Evolutionary conservation across 2,888 invertebrate genomes (phyloP).

Genomic region (Eristalis pertinax): DNA sequence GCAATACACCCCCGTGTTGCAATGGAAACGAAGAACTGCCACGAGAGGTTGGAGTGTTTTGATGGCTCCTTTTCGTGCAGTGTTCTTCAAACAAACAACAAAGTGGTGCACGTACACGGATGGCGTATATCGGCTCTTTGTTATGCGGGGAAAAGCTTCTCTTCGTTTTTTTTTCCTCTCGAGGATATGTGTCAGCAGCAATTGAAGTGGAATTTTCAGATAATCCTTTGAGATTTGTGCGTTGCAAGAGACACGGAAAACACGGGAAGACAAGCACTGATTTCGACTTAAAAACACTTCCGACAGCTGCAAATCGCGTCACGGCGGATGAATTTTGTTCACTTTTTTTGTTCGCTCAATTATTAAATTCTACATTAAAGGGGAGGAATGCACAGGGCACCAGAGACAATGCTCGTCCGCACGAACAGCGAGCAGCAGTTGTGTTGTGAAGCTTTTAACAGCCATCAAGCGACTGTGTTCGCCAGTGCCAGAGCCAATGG

Average conservation of each 20-base stretch:
- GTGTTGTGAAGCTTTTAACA: conserved; percentile 62
- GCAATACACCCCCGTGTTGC: conserved; percentile 26
- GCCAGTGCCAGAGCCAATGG: conserved; percentile 36
- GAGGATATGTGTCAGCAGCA: not conserved
- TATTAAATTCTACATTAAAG: conserved; percentile 11
- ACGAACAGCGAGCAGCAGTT: conserved; percentile 38
- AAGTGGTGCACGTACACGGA: not conserved
- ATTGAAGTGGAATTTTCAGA: conserved; percentile 5
- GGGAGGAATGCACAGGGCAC: conserved; percentile 25
- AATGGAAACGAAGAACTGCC: conserved; percentile 4
- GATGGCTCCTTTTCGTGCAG: not conserved
- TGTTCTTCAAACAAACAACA: not conserved
- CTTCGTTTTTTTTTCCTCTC: not conserved
- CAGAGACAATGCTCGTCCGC: conserved; percentile 35
- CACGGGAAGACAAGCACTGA: not conserved
- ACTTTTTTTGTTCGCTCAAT: not conserved
- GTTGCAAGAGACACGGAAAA: not conserved
- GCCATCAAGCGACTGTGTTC: conserved; percentile 59
- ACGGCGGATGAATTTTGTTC: not conserved
- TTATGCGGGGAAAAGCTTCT: conserved; percentile 34
- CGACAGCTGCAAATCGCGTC: not conserved
- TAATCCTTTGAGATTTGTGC: conserved; percentile 2
- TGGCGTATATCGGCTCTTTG: conserved; percentile 28
- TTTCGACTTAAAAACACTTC: conserved; percentile 14
- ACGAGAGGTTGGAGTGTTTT: conserved; percentile 17